These are phyloP conservation scores for Drosophila robusta DNA, from an alignment of 2,888 invertebrate species.

Conservation along the genomic window DNA sequence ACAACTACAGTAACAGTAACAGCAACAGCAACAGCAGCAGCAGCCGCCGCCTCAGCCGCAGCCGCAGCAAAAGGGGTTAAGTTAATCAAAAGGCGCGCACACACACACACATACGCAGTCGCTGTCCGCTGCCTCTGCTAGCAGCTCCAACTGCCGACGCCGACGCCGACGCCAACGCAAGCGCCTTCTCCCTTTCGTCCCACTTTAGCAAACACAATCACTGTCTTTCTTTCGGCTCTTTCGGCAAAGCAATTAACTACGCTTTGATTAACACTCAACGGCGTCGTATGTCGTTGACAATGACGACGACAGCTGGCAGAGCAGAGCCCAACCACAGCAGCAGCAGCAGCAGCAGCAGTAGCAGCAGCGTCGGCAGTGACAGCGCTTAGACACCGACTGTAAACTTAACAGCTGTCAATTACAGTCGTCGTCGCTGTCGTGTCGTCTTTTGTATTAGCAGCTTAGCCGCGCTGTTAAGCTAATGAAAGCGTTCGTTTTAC, in stretches of 20 bases:
- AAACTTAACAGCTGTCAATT: slow-evolving; percentile 78
- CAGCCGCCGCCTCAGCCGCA: slow-evolving; percentile 8
- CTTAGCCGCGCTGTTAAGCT: slow-evolving; percentile 52
- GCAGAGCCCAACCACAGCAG: slow-evolving; percentile 22
- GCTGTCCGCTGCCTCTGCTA: not conserved
- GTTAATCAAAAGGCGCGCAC: slow-evolving; percentile 60
- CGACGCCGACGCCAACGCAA: slow-evolving; percentile 11
- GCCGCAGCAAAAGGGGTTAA: slow-evolving; percentile 55
- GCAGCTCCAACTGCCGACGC: not conserved
- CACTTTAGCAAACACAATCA: slow-evolving; percentile 56
- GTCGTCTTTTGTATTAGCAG: slow-evolving; percentile 23
- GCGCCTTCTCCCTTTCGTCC: not conserved
- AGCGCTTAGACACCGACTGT: slow-evolving; percentile 58
- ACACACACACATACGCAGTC: slow-evolving; percentile 10
- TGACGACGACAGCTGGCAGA: slow-evolving; percentile 70
- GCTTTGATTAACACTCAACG: slow-evolving; percentile 82
- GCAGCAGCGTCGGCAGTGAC: slow-evolving; percentile 8
- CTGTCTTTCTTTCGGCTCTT: slow-evolving; percentile 71
- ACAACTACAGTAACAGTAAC: slow-evolving; percentile 25
- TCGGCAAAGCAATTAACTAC: slow-evolving; percentile 80
- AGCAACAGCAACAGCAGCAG: slow-evolving; percentile 28
- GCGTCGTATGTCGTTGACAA: slow-evolving; percentile 64
- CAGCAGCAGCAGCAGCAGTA: slow-evolving; percentile 9
- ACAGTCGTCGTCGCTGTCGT: slow-evolving; percentile 52
- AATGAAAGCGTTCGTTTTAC: slow-evolving; percentile 39